Conservation (phyloP, 2,113 vertebrate species). For the Equus quagga region DNA sequence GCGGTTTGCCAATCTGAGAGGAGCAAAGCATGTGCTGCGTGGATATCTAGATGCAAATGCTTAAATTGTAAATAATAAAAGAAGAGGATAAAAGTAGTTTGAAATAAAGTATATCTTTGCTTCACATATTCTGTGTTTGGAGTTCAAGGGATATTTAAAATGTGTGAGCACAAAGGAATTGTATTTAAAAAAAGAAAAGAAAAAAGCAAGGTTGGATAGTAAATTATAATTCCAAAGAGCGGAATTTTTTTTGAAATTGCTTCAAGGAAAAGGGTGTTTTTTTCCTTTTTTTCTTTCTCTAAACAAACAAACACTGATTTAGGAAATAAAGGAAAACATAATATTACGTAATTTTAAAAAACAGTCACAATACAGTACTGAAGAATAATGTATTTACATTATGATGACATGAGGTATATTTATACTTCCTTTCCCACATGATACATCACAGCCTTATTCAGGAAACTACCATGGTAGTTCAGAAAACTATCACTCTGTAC, state of each 20-base stretch:
- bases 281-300: not conserved
- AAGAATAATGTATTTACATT: not conserved
- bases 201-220: not conserved
- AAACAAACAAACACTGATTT: not conserved
- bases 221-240: not conserved
- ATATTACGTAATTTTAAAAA: not conserved
- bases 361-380: not conserved
- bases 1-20: constrained; percentile 65
- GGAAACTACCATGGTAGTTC: not conserved
- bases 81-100: not conserved
- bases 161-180: not conserved
- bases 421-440: not conserved
- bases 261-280: not conserved
- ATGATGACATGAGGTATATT: not conserved
- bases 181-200: not conserved
- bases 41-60: constrained; percentile 71
- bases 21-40: constrained; percentile 22
- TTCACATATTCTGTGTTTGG: not conserved
- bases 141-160: not conserved
- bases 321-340: not conserved
- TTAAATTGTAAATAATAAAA: constrained; percentile 72
- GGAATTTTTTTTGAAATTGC: not conserved
- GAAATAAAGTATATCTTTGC: not conserved
- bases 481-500: not conserved
- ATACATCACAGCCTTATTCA: not conserved